Evolutionary conservation across 2,113 vertebrate genomes (phyloP).

Genomic region (Paratilapia polleni): DNA sequence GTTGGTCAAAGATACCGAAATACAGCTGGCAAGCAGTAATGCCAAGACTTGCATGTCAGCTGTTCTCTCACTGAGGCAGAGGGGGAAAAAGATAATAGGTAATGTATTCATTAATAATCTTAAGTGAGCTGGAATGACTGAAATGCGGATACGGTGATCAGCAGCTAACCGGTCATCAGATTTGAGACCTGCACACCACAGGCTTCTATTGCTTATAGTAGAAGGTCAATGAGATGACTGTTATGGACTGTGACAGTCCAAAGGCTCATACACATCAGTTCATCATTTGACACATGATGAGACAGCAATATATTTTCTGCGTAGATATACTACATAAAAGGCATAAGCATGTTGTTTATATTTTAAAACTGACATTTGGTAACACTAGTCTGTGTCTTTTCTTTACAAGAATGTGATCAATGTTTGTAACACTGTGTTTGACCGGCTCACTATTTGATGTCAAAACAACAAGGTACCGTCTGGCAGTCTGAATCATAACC

Average conservation of each 20-base stretch:
- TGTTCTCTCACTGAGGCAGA: neutral
- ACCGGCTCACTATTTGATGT: neutral
- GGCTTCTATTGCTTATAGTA: neutral
- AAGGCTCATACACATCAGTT: neutral
- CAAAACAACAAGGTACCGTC: neutral
- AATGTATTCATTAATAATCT: neutral
- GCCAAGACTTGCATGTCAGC: neutral
- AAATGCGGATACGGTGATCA: neutral
- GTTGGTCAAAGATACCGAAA: neutral
- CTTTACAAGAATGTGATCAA: neutral
- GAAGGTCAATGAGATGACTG: neutral
- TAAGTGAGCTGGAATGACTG: neutral
- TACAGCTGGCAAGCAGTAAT: neutral
- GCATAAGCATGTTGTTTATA: neutral
- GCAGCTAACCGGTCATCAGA: neutral
- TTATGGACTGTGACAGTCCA: neutral
- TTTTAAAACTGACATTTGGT: neutral
- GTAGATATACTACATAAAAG: neutral
- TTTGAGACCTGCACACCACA: no score
- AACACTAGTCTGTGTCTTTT: neutral
- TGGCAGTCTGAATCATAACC: neutral
- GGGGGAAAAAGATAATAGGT: neutral
- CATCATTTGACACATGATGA: neutral
- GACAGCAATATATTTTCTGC: neutral
- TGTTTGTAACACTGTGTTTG: neutral